Percentiles rank a stretch among this genome's conserved stretches.
phyloP scores from a whole-genome alignment of 2,888 invertebrate species.

The Sinelater perroti region DNA sequence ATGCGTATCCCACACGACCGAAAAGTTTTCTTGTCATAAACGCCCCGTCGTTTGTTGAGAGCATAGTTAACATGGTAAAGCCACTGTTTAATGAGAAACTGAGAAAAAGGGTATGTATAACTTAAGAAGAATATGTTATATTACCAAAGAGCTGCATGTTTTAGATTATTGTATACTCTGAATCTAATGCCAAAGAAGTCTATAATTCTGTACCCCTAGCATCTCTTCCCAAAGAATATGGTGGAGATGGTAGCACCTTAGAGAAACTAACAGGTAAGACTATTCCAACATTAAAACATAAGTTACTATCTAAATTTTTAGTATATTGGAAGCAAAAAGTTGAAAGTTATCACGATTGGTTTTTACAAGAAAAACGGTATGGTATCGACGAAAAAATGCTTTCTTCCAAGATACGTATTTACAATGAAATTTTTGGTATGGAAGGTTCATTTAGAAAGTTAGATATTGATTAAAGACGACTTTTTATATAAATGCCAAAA shows the following conservation, averaged over 20 bases:
- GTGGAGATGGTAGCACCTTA: background rate
- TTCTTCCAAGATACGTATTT: no score
- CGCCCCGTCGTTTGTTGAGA: conserved; percentile 67
- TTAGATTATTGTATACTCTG: no score
- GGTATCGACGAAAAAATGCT: no score
- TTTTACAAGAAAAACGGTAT: conserved; percentile 5
- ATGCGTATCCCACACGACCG: conserved; percentile 67
- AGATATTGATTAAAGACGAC: no score
- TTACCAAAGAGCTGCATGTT: no score
- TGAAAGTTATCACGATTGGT: background rate
- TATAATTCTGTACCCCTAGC: background rate
- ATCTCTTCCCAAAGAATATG: background rate
- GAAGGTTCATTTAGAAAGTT: no score
- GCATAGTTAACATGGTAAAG: conserved; percentile 67
- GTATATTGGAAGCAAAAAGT: background rate
- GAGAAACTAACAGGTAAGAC: background rate
- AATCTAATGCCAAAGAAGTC: no score
- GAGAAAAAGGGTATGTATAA: conserved; percentile 65
- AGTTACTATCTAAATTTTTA: no score
- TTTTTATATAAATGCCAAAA: no score
- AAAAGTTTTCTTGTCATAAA: conserved; percentile 69
- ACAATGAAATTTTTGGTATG: no score
- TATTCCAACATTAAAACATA: no score
- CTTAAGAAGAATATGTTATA: no score
- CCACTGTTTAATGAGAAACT: conserved; percentile 70